Percentiles rank a stretch among this genome's conserved stretches.
Conservation (phyloP, 2,113 vertebrate genomes). For the Sclerurus mexicanus region DNA sequence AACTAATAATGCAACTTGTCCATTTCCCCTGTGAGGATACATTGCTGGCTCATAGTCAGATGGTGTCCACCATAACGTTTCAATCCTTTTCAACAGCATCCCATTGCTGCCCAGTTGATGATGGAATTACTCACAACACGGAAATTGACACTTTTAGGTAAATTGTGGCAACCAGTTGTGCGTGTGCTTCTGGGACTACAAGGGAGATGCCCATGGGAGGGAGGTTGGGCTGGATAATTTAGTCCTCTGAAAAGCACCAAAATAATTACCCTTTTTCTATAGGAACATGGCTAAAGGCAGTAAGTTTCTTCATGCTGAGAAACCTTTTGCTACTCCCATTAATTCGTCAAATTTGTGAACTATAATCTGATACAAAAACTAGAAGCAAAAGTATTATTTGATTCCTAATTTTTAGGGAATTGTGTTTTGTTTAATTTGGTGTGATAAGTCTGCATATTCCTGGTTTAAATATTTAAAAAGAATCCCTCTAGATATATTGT, state of each 20-base stretch:
- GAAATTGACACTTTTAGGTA: background rate
- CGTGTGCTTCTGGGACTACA: background rate
- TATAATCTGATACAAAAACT: background rate
- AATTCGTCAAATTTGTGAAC: background rate
- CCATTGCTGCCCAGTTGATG: background rate
- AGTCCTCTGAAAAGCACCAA: background rate
- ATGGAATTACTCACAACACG: background rate
- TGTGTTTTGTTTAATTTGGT: background rate
- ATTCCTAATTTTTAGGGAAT: background rate
- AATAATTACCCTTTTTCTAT: background rate
- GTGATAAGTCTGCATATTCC: background rate
- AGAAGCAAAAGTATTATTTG: background rate
- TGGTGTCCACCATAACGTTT: background rate
- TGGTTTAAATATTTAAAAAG: background rate
- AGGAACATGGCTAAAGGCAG: background rate
- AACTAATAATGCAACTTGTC: background rate
- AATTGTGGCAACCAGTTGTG: background rate
- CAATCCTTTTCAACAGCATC: background rate
- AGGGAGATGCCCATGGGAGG: background rate
- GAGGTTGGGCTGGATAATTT: background rate
- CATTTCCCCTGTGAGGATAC: background rate
- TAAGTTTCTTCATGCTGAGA: background rate
- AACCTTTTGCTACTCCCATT: background rate
- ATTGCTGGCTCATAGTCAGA: background rate
- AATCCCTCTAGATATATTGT: background rate